These are phyloP conservation scores for Periparus ater DNA, from an alignment of 2,797 vertebrate species.

Conservation along the genomic window DNA sequence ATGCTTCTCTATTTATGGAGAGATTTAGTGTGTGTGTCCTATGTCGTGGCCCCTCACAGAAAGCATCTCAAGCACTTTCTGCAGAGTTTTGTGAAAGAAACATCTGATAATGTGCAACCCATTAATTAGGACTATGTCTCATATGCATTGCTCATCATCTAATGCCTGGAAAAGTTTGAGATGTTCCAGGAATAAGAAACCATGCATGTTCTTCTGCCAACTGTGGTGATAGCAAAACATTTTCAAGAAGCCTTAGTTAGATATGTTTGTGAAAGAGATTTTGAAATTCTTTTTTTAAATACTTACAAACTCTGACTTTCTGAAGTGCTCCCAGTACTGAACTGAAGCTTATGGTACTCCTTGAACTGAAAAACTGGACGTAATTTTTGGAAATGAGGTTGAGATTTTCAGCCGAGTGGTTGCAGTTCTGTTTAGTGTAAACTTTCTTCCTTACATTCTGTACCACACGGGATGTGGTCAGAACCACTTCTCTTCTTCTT, in stretches of 20 bases:
- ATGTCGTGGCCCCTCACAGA: background rate
- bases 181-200: slow-evolving; percentile 1
- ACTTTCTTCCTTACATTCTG: background rate
- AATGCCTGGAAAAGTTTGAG: background rate
- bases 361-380: background rate
- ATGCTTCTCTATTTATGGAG: background rate
- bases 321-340: background rate
- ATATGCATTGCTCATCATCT: background rate
- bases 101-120: background rate
- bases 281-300: background rate
- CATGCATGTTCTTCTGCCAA: background rate
- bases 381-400: background rate
- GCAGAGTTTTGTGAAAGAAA: background rate
- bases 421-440: background rate
- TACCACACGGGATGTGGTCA: background rate
- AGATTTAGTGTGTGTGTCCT: background rate
- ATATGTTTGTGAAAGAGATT: background rate
- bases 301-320: background rate
- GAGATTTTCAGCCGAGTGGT: background rate
- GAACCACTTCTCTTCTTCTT: background rate
- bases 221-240: background rate
- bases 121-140: background rate
- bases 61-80: background rate
- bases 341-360: background rate
- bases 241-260: background rate